A percentile compares a stretch with the other conserved stretches of the same genome.
phyloP scores from a whole-genome alignment of 2,888 invertebrate genomes.

The Limnephilus lunatus region DNA sequence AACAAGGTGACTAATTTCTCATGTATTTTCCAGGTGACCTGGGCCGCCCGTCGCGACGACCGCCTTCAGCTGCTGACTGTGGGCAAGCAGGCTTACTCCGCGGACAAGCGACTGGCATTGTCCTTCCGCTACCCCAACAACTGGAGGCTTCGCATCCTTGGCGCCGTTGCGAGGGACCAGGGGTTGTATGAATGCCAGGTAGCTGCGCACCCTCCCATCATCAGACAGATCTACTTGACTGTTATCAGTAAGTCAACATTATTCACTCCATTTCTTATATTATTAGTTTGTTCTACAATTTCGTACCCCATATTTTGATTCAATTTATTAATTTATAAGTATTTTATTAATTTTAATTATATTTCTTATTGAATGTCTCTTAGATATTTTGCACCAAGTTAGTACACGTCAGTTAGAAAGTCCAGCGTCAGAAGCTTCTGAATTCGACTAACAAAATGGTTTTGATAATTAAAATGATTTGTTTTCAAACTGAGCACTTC shows the following conservation, averaged over 20 bases:
- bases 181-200: slow-evolving; percentile 82
- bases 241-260: slow-evolving; percentile 70
- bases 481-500: no score
- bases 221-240: slow-evolving; percentile 78
- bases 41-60: slow-evolving; percentile 78
- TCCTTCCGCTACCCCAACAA: slow-evolving; percentile 80
- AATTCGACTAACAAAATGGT: no score
- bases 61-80: slow-evolving; percentile 79
- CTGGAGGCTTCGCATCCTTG: slow-evolving; percentile 80
- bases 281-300: no score
- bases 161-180: slow-evolving; percentile 78
- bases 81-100: slow-evolving; percentile 77
- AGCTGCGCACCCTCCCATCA: slow-evolving; percentile 80
- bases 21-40: slow-evolving; percentile 75
- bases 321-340: no score
- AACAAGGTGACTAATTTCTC: background rate
- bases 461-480: no score
- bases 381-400: no score
- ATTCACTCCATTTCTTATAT: background rate
- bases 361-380: no score
- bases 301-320: no score
- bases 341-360: no score
- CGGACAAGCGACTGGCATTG: slow-evolving; percentile 78
- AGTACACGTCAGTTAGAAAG: no score
- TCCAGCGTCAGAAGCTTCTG: no score